Evolutionary conservation across 2,797 vertebrate species (phyloP).

Genomic region (Coendou prehensilis): DNA sequence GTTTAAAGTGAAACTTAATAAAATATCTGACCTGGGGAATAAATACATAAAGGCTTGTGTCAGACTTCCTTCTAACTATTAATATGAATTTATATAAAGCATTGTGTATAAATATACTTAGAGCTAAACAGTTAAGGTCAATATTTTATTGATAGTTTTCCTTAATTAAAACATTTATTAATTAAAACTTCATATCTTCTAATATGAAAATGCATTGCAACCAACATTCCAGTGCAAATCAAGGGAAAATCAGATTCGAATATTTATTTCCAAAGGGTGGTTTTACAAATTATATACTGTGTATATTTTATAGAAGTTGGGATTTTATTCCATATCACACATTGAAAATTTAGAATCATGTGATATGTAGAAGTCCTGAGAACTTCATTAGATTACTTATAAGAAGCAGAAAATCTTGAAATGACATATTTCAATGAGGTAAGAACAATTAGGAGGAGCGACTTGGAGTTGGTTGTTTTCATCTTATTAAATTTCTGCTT

Average conservation of each 20-base stretch:
- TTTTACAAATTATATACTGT: background rate
- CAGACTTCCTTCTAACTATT: background rate
- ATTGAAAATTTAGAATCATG: background rate
- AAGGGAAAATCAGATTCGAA: background rate
- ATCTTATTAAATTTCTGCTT: background rate
- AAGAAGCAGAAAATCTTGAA: background rate
- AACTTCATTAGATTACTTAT: background rate
- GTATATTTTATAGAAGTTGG: background rate
- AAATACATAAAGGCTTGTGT: constrained; percentile 1
- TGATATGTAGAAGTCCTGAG: background rate
- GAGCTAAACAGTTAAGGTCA: background rate
- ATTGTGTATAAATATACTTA: background rate
- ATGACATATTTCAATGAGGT: background rate
- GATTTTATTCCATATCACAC: constrained; percentile 29
- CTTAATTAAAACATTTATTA: background rate
- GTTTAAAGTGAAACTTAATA: background rate
- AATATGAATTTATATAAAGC: constrained; percentile 24
- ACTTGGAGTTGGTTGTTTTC: background rate
- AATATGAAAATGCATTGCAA: background rate
- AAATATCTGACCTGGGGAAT: background rate
- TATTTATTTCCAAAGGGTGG: background rate
- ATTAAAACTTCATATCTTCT: background rate
- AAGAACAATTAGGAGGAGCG: background rate
- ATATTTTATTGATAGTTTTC: background rate
- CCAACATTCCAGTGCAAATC: background rate